phyloP scores from a whole-genome alignment of 2,888 invertebrate genomes.

The Aleiodes testaceus region DNA sequence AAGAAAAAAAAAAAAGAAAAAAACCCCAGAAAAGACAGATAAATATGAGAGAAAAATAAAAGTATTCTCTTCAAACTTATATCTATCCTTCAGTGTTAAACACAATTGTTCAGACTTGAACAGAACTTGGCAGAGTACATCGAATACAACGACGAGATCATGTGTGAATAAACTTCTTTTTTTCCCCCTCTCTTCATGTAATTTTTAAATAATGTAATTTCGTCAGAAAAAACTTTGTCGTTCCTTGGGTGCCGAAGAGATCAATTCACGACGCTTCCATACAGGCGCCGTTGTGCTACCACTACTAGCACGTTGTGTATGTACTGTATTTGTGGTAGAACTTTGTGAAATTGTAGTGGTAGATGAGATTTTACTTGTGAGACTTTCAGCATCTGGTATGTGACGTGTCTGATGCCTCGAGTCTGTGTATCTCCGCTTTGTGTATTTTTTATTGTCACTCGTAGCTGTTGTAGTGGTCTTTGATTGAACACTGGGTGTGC shows the following conservation, averaged over 20 bases:
- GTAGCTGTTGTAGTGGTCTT: constrained; percentile 64
- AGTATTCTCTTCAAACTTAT: neutral
- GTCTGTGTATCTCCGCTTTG: constrained; percentile 77
- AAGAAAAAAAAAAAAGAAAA: constrained; percentile 33
- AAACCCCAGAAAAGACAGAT: neutral
- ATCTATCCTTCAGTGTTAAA: neutral
- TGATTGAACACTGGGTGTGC: constrained; percentile 58
- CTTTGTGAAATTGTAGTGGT: constrained; percentile 58
- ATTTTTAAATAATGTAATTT: constrained; percentile 1
- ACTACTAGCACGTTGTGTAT: constrained; percentile 54
- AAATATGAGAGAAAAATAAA: constrained; percentile 9
- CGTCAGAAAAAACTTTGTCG: constrained; percentile 63
- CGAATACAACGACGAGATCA: constrained; percentile 35
- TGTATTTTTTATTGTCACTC: constrained; percentile 77
- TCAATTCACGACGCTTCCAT: constrained; percentile 87
- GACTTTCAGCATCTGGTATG: constrained; percentile 75
- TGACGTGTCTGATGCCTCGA: constrained; percentile 77
- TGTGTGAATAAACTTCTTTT: constrained; percentile 20
- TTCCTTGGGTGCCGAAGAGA: constrained; percentile 81
- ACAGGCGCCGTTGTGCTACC: constrained; percentile 72
- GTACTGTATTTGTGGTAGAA: constrained; percentile 46
- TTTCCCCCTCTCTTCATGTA: neutral
- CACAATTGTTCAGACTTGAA: neutral
- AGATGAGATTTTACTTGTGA: constrained; percentile 64
- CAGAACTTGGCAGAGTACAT: constrained; percentile 23